Conservation (phyloP, 2,797 vertebrate genomes). For the Myotis daubentonii region DNA sequence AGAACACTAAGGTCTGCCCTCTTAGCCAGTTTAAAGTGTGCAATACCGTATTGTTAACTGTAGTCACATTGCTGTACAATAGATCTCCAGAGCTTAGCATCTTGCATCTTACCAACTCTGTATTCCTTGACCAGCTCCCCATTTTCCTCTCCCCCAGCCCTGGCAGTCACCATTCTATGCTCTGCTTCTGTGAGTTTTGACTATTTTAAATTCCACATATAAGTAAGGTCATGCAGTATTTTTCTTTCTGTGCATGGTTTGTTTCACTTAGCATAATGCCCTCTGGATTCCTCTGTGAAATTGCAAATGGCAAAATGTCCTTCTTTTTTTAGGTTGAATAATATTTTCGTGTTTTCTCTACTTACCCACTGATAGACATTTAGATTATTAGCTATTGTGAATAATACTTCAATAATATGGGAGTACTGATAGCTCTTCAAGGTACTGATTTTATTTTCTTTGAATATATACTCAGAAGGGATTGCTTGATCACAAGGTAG, state of each 20-base stretch:
- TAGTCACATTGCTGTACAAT: neutral
- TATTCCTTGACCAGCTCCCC: neutral
- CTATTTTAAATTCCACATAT: neutral
- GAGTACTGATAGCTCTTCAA: neutral
- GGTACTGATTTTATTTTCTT: neutral
- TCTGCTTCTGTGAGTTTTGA: neutral
- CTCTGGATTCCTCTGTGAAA: neutral
- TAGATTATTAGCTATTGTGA: neutral
- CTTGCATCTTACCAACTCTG: neutral
- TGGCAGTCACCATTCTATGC: neutral
- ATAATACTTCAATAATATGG: neutral
- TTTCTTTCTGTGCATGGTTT: neutral
- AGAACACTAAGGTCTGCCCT: neutral
- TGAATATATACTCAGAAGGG: neutral
- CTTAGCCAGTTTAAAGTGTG: neutral
- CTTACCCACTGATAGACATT: neutral
- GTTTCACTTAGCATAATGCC: neutral
- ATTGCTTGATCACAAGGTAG: neutral
- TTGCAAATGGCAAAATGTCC: neutral
- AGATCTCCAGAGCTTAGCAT: neutral
- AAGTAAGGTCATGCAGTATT: neutral
- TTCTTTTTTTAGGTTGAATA: neutral
- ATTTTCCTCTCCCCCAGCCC: neutral
- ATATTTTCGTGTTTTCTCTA: neutral
- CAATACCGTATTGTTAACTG: neutral